Evolutionary conservation across 2,888 invertebrate genomes (phyloP), one percentile per base, ranked within the genome.

Genomic region (Baronia brevicornis): DNA sequence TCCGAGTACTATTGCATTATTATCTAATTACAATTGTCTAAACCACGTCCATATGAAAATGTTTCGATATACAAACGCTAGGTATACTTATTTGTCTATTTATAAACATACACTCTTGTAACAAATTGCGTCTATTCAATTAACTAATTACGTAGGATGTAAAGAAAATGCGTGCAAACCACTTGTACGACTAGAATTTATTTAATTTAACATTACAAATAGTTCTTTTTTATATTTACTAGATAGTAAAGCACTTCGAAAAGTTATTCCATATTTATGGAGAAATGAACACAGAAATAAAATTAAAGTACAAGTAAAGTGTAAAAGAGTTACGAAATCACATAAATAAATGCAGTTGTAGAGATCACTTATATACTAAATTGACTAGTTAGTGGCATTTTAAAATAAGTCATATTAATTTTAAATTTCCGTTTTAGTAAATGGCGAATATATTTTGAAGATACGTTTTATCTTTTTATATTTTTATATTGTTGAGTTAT

Each of bases 201-300:
- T 72, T 70, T 61, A 69, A 39, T 67, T 61, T 72, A 78, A 79
- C 68, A 73, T 79, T 82, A 80, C 72, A 73, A 74, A 74, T 78
- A 78, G 68, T 68, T 69, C 65, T 64, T 61, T 60, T 54, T 68
- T 62, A 67, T 77, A 78, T 68, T 71, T 78, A 80, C 75, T 74
- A 79, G 74, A 82, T 82, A 84, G 82, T 84, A 84, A 84, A 84
- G 84, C 84, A 84, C 84, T 84, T 84, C 72, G 77, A 80, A 79
- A 79, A 75, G 64, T 74, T 77, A 62, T 66, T 66, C 66, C 70
- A 72, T 65, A 50, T 48, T 38, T 46, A 63, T 69, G 71, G 67
- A 28, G 25, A 24, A 32, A 31, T 9, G 22, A 33, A 38, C 28
- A 23, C 31, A 39, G 23, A 38, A 22, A 38, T 37, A 36, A 25